Percentiles rank a stretch among this genome's conserved stretches.
These are phyloP conservation scores for Siphlonurus alternatus DNA, from an alignment of 2,888 invertebrate species.

Conservation along the genomic window DNA sequence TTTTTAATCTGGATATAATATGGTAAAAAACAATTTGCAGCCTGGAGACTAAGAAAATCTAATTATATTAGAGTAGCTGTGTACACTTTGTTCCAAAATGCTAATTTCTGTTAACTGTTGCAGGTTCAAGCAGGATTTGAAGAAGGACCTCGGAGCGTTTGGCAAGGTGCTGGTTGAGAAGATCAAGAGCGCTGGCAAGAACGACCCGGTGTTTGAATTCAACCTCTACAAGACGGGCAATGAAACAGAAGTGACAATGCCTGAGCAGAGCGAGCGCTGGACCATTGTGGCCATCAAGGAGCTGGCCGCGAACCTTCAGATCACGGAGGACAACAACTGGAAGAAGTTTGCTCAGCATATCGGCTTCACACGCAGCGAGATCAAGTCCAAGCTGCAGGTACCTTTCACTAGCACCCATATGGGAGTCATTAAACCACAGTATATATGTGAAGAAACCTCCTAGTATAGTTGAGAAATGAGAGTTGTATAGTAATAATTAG, in stretches of 20 bases:
- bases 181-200: conserved; percentile 12
- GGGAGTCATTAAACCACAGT: no score
- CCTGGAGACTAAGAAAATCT: no score
- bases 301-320: conserved; percentile 17
- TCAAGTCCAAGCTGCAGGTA: conserved; percentile 17
- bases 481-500: no score
- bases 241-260: conserved; percentile 8
- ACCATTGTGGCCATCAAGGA: conserved; percentile 18
- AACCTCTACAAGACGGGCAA: conserved; percentile 18
- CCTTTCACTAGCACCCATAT: no score
- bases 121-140: conserved; percentile 17
- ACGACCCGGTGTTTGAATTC: conserved; percentile 19
- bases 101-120: no score
- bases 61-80: no score
- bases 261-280: conserved; percentile 17
- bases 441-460: no score
- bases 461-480: no score
- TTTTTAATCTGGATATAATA: no score
- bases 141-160: conserved; percentile 19
- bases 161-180: conserved; percentile 20
- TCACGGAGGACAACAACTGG: conserved; percentile 21
- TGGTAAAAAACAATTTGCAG: no score
- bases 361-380: conserved; percentile 20
- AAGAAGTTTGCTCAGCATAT: conserved; percentile 19
- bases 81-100: no score